Base-by-base conservation (phyloP, 2,888 invertebrate genomes). In the Diaphora mendica region DNA sequence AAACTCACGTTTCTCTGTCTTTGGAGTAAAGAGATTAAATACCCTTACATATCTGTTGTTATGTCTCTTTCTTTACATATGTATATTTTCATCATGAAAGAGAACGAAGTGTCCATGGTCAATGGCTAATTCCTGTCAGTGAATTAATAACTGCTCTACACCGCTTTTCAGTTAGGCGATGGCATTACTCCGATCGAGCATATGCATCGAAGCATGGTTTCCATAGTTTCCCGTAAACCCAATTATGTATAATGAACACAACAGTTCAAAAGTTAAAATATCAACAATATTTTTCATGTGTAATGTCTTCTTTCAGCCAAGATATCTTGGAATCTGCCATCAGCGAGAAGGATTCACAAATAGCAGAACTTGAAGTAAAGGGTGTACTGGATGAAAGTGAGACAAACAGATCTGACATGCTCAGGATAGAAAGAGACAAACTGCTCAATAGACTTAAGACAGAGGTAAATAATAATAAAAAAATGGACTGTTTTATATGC, bases 291-390 rank as follows among this genome's bases (percentile, higher is more conserved):
- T 71, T 15, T 71, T 71, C 33, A 70, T 62, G 76, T 70, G 66
- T 39, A 23, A 64, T 23, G 5, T 62, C 15, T 68, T 62, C 44
- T 91, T 92, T 26, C 91, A 98, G 98, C 90, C 97, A 98, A 93
- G 98, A 99, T 92, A 97, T 98, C 71, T 93, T 99, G 78, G 97
- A 98, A 92, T 97, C 97, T 76, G 97, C 97, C 7, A 97, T 99
- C 77, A 98, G 98, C 86, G 98, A 98, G 88, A 98, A 98, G 90
- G 99, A 99, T 91, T 97, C 98, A 20, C 97, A 98, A 91, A 96
- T 99, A 85, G 98, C 98, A 0, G 96, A 98, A 78, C 91, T 98
- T 74, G 98, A 99, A 91, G 96, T 97, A 87, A 97, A 97, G 74
- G 97, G 97, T 17, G 96, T 97, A 70, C 95, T 97, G 82, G 97